These are phyloP conservation scores for Zaprionus tsacasi DNA, from an alignment of 1,140 invertebrate genomes.

Conservation along the genomic window DNA sequence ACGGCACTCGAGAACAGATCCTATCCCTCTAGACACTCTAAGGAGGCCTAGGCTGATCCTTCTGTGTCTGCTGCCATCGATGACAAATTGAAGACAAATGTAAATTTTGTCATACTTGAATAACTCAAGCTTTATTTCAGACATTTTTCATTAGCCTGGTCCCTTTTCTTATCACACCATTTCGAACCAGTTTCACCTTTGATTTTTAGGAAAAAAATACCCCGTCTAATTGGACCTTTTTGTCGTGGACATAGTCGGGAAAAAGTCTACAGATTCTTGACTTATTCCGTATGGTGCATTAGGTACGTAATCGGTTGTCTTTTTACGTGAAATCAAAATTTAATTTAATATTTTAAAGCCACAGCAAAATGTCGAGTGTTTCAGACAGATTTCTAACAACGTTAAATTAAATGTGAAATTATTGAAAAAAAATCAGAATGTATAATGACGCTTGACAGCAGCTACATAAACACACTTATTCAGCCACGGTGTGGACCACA, in stretches of 20 bases:
- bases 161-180: conserved; percentile 38
- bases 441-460: background rate
- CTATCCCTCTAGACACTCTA: background rate
- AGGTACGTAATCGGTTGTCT: conserved; percentile 18
- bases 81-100: conserved; percentile 73
- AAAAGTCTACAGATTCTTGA: background rate
- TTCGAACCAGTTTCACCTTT: too few relatives aligned
- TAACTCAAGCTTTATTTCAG: conserved; percentile 46
- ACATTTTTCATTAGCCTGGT: conserved; percentile 54
- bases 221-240: conserved; percentile 25
- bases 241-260: conserved; percentile 2
- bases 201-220: background rate
- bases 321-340: conserved; percentile 3
- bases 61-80: conserved; percentile 62
- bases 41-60: conserved; percentile 11
- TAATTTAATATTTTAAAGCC: conserved; percentile 5
- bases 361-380: background rate
- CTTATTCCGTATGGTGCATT: conserved; percentile 6
- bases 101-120: conserved; percentile 64
- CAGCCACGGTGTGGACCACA: conserved; percentile 2
- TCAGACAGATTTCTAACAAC: background rate
- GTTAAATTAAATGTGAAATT: background rate
- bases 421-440: conserved; percentile 1
- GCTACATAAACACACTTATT: background rate
- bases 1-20: conserved; percentile 14